These are phyloP conservation scores for Scolopax rusticola DNA, from an alignment of 2,797 vertebrate genomes.

Conservation along the genomic window DNA sequence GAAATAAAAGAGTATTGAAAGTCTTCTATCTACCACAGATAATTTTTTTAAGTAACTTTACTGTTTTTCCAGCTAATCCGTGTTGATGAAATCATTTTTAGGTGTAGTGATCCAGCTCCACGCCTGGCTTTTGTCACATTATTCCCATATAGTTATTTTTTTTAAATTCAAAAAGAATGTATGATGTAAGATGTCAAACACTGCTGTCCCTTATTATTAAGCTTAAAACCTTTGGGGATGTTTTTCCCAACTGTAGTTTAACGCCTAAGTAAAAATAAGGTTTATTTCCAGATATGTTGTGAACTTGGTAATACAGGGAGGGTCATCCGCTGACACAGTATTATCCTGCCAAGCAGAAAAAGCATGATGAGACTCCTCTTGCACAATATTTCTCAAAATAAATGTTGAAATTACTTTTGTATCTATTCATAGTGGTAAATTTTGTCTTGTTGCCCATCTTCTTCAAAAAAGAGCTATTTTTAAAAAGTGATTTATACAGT, in stretches of 20 bases:
- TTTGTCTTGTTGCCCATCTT: conserved; percentile 36
- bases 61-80: neutral
- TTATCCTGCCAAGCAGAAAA: conserved; percentile 64
- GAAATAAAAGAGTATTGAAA: neutral
- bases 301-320: conserved; percentile 47
- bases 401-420: conserved; percentile 49
- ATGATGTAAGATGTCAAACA: neutral
- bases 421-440: conserved; percentile 45
- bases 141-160: neutral
- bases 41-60: neutral
- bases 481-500: conserved; percentile 38
- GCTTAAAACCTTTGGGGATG: conserved; percentile 54
- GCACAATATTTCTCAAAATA: conserved; percentile 68
- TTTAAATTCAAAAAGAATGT: neutral
- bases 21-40: neutral
- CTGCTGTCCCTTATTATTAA: conserved; percentile 39
- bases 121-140: neutral
- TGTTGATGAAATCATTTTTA: neutral
- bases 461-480: conserved; percentile 52
- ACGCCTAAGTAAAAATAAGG: conserved; percentile 19
- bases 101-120: neutral
- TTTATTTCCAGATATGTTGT: conserved; percentile 47
- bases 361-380: conserved; percentile 32
- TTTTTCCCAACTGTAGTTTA: conserved; percentile 42
- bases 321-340: conserved; percentile 23